These are phyloP conservation scores for Cygnus buccinator DNA, from an alignment of 2,113 vertebrate species.

Conservation along the genomic window DNA sequence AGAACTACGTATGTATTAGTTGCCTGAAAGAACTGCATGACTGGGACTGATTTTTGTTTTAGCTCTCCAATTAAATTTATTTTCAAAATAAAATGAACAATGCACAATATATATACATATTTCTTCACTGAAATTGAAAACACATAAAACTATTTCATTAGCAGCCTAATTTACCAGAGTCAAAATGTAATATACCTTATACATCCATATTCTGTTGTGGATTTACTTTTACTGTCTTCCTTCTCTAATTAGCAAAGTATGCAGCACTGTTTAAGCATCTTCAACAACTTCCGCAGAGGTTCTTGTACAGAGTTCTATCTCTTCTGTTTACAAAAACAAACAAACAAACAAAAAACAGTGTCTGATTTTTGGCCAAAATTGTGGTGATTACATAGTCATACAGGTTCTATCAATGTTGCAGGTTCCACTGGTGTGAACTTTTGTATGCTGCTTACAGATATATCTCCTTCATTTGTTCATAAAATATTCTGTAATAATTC, in stretches of 20 bases:
- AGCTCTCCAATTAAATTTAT: background rate
- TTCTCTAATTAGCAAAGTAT: background rate
- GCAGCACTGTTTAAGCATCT: background rate
- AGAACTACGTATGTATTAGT: background rate
- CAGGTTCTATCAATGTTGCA: background rate
- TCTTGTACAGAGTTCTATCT: background rate
- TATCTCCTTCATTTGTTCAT: background rate
- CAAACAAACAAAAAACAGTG: background rate
- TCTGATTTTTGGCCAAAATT: background rate
- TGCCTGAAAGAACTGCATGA: background rate
- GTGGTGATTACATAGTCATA: background rate
- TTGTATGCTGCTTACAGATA: background rate
- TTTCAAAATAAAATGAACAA: background rate
- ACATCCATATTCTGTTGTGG: background rate
- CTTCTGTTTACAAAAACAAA: background rate
- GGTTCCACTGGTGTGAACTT: background rate
- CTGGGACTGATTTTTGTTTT: background rate
- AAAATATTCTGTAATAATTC: background rate
- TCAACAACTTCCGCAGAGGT: background rate
- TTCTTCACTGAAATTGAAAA: background rate
- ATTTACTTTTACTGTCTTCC: background rate
- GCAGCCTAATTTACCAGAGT: rapidly evolving
- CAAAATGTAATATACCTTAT: background rate
- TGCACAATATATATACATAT: no score
- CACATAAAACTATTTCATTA: background rate